A percentile compares a stretch with the other conserved stretches of the same genome.
phyloP scores from a whole-genome alignment of 2,113 vertebrate genomes.

The Pangasianodon gigas region DNA sequence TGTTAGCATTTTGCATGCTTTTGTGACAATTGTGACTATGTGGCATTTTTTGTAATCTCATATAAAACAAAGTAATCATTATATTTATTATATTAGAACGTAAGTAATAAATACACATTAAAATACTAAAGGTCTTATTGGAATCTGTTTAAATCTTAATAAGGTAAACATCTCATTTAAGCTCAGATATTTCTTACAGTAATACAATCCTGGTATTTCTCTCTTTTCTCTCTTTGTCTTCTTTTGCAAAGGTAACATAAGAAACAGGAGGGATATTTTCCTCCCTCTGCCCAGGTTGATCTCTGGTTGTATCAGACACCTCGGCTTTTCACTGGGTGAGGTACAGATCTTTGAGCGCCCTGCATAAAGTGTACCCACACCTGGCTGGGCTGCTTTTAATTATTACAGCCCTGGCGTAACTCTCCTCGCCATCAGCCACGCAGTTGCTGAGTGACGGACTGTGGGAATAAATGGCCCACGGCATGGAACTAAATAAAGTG shows the following conservation, averaged over 20 bases:
- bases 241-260: not conserved
- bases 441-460: slow-evolving; percentile 58
- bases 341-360: slow-evolving; percentile 12
- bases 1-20: not conserved
- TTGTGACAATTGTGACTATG: not conserved
- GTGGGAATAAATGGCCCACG: slow-evolving; percentile 57
- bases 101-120: not conserved
- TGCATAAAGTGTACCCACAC: slow-evolving; percentile 18
- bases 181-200: not conserved
- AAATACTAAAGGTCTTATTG: not conserved
- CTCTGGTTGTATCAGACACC: not conserved
- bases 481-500: slow-evolving; percentile 59
- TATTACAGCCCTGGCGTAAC: slow-evolving; percentile 44
- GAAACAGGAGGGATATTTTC: not conserved
- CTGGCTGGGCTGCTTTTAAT: slow-evolving; percentile 53
- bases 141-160: not conserved
- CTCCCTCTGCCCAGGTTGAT: not conserved
- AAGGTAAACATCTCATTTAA: not conserved
- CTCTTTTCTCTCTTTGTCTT: not conserved
- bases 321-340: not conserved
- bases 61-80: not conserved
- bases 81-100: not conserved
- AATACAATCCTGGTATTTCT: not conserved
- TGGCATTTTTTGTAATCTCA: not conserved
- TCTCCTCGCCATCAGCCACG: slow-evolving; percentile 43